Base-by-base conservation (phyloP, 2,888 invertebrate genomes). In the Lymantria monacha region DNA sequence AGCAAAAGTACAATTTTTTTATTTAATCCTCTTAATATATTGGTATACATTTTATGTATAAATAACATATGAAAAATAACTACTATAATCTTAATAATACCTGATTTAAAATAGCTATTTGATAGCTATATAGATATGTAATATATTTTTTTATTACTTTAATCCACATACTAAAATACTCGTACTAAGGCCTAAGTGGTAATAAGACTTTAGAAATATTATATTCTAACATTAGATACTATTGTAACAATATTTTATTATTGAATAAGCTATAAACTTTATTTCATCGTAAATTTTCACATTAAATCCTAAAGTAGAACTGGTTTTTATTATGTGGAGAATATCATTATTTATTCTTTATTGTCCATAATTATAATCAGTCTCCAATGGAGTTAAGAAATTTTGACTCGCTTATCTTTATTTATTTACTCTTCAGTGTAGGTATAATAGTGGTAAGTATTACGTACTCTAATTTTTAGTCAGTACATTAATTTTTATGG, bases 231-330 rank as follows among this genome's bases (percentile, higher is more conserved):
- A 14, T 43, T 43, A n/a, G n/a, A n/a, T n/a, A 43, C 13, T n/a
- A 13, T 14, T 44, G 9, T 33, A 44, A 44, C n/a, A 30, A 15
- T 12, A 31, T 36, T 51, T 49, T 46, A 43, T 42, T 33, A 36
- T 42, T 45, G 22, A 36, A n/a, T 14, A 10, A 45, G 49, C 36
- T 44, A 30, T 53, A 40, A 40, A 46, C 42, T 45, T 13, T 7
- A 51, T 37, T 43, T 43, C 37, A 22, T 49, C 49, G 40, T 49
- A 47, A 48, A 48, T 36, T 31, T 45, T 33, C 36, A 38, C 7
- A 33, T 1, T 37, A 3, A 38, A n/a, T 38, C 9, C 11, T n/a
- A 38, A 3, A 9, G 3, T 37, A 11, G 37, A 3, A 38, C 11
- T 38, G 3, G n/a, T 38, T 12, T 38, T 38, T 38, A 38, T 9